phyloP scores from a whole-genome alignment of 1,140 invertebrate species.

The Hycleus cichorii region DNA sequence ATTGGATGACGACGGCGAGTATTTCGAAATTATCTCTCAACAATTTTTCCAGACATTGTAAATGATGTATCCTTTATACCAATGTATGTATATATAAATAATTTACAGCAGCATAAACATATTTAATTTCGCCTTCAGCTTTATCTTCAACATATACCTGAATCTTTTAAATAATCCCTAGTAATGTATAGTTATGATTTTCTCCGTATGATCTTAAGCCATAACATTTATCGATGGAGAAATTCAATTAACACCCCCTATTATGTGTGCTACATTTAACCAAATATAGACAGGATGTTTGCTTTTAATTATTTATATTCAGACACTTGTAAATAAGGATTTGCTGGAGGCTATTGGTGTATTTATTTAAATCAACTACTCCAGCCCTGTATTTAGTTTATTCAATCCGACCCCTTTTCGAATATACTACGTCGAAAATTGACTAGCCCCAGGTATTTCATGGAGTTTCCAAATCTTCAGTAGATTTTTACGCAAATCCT shows the following conservation, averaged over 20 bases:
- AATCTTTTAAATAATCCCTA: too few relatives aligned
- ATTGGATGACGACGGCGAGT: too few relatives aligned
- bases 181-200: too few relatives aligned
- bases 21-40: slow-evolving; percentile 4
- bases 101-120: slow-evolving; percentile 24
- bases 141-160: too few relatives aligned
- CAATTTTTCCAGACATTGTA: slow-evolving; percentile 17
- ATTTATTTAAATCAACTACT: slow-evolving; percentile 14
- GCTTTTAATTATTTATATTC: slow-evolving; percentile 28
- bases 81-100: slow-evolving; percentile 12
- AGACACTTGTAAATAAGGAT: slow-evolving; percentile 19
- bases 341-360: slow-evolving; percentile 4
- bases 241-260: slow-evolving; percentile 5
- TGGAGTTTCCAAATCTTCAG: too few relatives aligned
- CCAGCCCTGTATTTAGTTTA: slow-evolving; percentile 11
- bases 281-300: slow-evolving; percentile 14
- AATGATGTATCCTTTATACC: slow-evolving; percentile 18
- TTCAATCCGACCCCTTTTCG: neutral
- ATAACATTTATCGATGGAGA: neutral
- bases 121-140: neutral
- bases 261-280: too few relatives aligned
- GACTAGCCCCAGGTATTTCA: too few relatives aligned
- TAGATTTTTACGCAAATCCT: too few relatives aligned
- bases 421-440: neutral
- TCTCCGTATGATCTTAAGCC: too few relatives aligned